phyloP scores from a whole-genome alignment of 1,140 invertebrate genomes.

The Lepeophtheirus salmonis region DNA sequence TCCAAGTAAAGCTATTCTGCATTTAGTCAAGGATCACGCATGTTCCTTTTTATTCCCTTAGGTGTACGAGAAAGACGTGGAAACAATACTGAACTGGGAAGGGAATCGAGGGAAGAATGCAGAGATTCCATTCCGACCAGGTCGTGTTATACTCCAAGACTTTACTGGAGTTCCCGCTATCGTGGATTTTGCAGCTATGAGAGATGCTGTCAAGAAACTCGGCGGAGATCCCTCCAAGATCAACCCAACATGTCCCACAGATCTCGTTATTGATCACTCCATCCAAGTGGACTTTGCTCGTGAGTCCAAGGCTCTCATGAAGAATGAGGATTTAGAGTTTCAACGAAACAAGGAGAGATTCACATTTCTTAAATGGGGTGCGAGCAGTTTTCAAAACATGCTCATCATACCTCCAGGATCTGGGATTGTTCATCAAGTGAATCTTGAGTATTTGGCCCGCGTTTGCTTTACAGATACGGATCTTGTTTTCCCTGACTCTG shows the following conservation, averaged over 20 bases:
- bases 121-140: conserved; percentile 91
- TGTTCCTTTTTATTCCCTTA: conserved; percentile 13
- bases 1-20: conserved; percentile 39
- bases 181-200: conserved; percentile 95
- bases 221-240: conserved; percentile 78
- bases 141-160: conserved; percentile 86
- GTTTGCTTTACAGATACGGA: conserved; percentile 54
- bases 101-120: conserved; percentile 45
- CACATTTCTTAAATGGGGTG: conserved; percentile 64
- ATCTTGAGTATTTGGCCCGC: conserved; percentile 80
- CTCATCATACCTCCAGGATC: conserved; percentile 91
- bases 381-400: conserved; percentile 72
- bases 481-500: conserved; percentile 17
- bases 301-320: conserved; percentile 65
- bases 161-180: conserved; percentile 93
- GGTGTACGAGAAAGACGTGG: conserved; percentile 60
- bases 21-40: not conserved
- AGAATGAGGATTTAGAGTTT: conserved; percentile 90
- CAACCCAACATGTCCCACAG: conserved; percentile 90
- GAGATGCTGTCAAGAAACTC: conserved; percentile 72
- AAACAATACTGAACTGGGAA: conserved; percentile 81
- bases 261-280: conserved; percentile 95
- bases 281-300: conserved; percentile 41
- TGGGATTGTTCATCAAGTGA: conserved; percentile 96
- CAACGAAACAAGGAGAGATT: conserved; percentile 90